Evolutionary conservation across 2,888 invertebrate species (phyloP), one percentile per base, ranked within the genome.

Genomic region (Minunthozetes semirufus): DNA sequence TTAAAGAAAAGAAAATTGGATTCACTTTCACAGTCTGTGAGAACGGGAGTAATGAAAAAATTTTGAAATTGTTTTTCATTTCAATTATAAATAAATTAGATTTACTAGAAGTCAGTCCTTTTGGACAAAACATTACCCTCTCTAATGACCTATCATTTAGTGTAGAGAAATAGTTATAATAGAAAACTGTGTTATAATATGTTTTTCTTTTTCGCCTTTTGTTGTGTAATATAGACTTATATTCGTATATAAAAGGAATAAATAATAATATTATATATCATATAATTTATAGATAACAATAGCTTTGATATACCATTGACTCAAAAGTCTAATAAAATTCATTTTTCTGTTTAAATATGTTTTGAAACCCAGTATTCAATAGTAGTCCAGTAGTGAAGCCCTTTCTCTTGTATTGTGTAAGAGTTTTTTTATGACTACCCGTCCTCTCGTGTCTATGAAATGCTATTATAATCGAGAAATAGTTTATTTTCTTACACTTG

Each of bases 11-110:
- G n/a, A 48, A 48, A 48, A 48, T 8, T 13, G 11, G 15, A 3
- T 48, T 48, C 11, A 9, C 53, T 53, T n/a, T 53, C n/a, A n/a
- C 53, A 19, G n/a, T 53, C n/a, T 53, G 8, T 15, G 15, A 8
- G 53, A n/a, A 53, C 19, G 8, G 19, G n/a, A 53, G n/a, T 4
- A 53, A 17, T 4, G 3, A n/a, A 53, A 53, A 53, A 53, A 53
- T 53, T 19, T n/a, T n/a, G 8, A n/a, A 53, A 53, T n/a, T 19
- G n/a, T n/a, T 19, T n/a, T 53, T 53, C 53, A 53, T n/a, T 53
- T 53, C 53, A 53, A 53, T 53, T 53, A 53, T 53, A 53, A 53
- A 53, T n/a, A 53, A 53, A 53, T 53, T n/a, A 53, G 33, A 33
- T 33, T 33, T 33, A 8, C 8, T 33, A 33, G 33, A 33, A 33